Base-by-base conservation (phyloP, 2,113 vertebrate genomes). In the Dolichotis patagonum region DNA sequence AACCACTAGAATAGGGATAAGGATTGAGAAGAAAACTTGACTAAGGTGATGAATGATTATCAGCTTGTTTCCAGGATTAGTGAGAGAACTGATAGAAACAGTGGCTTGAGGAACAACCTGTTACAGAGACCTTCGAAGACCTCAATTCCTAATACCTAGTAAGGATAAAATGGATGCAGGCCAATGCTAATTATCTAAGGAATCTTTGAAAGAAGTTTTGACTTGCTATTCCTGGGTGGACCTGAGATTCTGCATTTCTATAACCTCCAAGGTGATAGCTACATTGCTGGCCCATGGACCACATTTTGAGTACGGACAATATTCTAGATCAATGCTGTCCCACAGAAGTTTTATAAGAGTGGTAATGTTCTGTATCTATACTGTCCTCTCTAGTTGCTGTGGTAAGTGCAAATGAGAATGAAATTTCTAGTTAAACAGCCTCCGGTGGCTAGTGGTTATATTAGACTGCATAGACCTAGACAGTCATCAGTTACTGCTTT, bases 201-300 rank as follows among this genome's bases (percentile, higher is more conserved):
- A 75, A 78, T 28, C 58, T 58, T 7, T 41, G 41, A 73, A 85
- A 88, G n/a, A 75, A 67, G 43, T 60, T 62, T 69, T 58, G 35
- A 93, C 28, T 85, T 35, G 14, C 35, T 35, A 85, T 52, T 69
- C 73, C 35, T 7, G 28, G 19, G 12, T 43, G 35, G 20, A 83
- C 62, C 85, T 93, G 62, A 80, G 67, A 83, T 3, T 91, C 38
- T 88, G 32, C 46, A 90, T 87, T 92, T 94, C 26, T 92, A 1
- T 85, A 83, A 88, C 41, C 71, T 90, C 62, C n/a, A 14, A 32
- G 22, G 56, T 49, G 56, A 49, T 28, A 78, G 0, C 20, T n/a
- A 81, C 11, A 46, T 38, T 35, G 17, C 35, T 60, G 69, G 80
- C 24, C 32, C 46, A 7, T 0, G 43, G 26, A 54, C 71, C 91